phyloP scores from a whole-genome alignment of 2,113 vertebrate genomes.

The Apteryx mantelli region DNA sequence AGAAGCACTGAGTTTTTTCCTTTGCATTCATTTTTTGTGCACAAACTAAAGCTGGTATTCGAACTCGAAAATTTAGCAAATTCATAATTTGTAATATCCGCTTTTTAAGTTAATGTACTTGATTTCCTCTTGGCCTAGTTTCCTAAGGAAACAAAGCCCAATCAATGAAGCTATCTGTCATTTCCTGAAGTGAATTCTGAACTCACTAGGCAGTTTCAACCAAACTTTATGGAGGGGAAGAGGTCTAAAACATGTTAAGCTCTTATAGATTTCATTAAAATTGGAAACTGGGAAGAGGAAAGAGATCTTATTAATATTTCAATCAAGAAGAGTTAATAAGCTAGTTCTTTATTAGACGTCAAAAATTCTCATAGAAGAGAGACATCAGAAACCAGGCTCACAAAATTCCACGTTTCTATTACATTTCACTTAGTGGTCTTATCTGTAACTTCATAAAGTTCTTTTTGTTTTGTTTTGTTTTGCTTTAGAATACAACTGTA shows the following conservation, averaged over 20 bases:
- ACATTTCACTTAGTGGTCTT: background rate
- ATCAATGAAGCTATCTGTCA: background rate
- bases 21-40: background rate
- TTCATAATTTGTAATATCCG: background rate
- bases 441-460: background rate
- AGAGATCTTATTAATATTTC: background rate
- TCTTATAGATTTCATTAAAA: background rate
- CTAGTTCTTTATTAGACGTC: background rate
- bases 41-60: background rate
- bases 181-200: background rate
- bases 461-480: background rate
- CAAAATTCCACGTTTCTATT: background rate
- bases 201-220: background rate
- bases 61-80: background rate
- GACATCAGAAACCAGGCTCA: background rate
- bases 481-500: conserved; percentile 9
- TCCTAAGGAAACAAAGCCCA: background rate
- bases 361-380: background rate
- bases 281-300: background rate
- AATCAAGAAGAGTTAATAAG: background rate
- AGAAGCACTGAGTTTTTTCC: background rate
- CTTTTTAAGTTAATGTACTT: background rate
- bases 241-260: background rate
- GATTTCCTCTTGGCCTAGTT: background rate
- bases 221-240: background rate